phyloP scores from a whole-genome alignment of 2,888 invertebrate genomes.

The Xanthorhoe spadicearia region DNA sequence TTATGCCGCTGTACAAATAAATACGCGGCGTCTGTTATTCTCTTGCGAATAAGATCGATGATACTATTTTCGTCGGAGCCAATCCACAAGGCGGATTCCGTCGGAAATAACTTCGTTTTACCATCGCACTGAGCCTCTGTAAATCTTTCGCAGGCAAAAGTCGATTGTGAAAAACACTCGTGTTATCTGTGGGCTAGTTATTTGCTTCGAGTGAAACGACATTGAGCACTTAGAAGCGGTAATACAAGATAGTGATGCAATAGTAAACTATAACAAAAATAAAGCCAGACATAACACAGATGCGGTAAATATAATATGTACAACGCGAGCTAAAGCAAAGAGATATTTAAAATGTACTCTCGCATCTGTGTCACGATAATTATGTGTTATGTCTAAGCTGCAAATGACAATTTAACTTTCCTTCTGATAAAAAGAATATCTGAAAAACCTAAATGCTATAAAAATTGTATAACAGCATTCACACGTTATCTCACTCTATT shows the following conservation, averaged over 20 bases:
- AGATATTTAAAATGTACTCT: slow-evolving; percentile 29
- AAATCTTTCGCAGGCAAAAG: slow-evolving; percentile 74
- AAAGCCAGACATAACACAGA: slow-evolving; percentile 51
- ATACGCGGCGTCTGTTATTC: slow-evolving; percentile 69
- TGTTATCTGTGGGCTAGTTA: slow-evolving; percentile 57
- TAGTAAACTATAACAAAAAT: slow-evolving; percentile 46
- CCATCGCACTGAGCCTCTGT: slow-evolving; percentile 65
- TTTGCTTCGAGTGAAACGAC: slow-evolving; percentile 52
- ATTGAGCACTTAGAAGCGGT: slow-evolving; percentile 53
- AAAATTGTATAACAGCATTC: slow-evolving; percentile 8
- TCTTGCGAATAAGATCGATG: slow-evolving; percentile 77
- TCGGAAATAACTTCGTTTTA: slow-evolving; percentile 78
- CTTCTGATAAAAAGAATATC: slow-evolving; percentile 5
- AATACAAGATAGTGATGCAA: slow-evolving; percentile 53
- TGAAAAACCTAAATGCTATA: background rate
- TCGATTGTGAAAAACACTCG: slow-evolving; percentile 74
- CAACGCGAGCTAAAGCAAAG: slow-evolving; percentile 37
- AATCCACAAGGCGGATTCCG: slow-evolving; percentile 79
- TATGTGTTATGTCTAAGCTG: slow-evolving; percentile 16
- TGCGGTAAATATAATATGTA: slow-evolving; percentile 35
- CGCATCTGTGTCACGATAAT: slow-evolving; percentile 21
- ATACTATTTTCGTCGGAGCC: slow-evolving; percentile 78
- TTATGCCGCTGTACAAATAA: slow-evolving; percentile 68
- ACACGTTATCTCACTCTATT: slow-evolving; percentile 14
- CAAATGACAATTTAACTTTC: slow-evolving; percentile 10